Evolutionary conservation across 2,113 vertebrate species (phyloP), one percentile per base, ranked within the genome.

Genomic region (Cranoglanis bouderius): DNA sequence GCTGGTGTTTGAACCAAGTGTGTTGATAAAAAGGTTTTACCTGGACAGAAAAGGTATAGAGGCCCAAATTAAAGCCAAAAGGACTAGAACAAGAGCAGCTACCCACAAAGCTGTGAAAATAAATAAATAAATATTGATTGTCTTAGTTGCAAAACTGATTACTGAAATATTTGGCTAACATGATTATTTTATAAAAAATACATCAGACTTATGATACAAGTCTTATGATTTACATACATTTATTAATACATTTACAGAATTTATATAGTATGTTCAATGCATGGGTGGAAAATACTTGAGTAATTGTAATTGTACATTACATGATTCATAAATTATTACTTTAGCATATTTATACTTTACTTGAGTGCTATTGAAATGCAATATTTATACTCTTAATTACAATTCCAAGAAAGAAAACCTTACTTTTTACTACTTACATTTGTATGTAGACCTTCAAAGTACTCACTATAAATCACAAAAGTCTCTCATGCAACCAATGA

Each of bases 81-180:
- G 3, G 29, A 92, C 89, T 88, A 96, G 90, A 51, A 93, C 26
- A 35, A 95, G 91, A 80, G 92, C 90, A 32, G 92, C 93, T 63
- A 91, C 95, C 89, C 96, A 63, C 61, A 96, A 88, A 65, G 96
- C 96, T 96, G 84, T 53, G 86, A 92, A 84, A 51, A 74, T 46
- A 18, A 91, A 88, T 87, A 81, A 51, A 75, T 35, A 80, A 88
- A 55, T n/a, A 75, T 29, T 40, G 4, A 74, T 38, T 72, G 5
- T 72, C 19, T 53, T 32, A 72, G 0, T 43, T 83, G 3, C 74
- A 46, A 77, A 77, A 29, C 1, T 46, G 21, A 51, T 43, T 74
- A 21, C 3, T 77, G 4, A 77, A 77, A 77, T 49, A 49, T 77
- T 46, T 77, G 40, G 24, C 40, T 26, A 26, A 43, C 10, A 13